These are phyloP conservation scores for Syngnathus typhle DNA, from an alignment of 2,113 vertebrate species.

Conservation along the genomic window DNA sequence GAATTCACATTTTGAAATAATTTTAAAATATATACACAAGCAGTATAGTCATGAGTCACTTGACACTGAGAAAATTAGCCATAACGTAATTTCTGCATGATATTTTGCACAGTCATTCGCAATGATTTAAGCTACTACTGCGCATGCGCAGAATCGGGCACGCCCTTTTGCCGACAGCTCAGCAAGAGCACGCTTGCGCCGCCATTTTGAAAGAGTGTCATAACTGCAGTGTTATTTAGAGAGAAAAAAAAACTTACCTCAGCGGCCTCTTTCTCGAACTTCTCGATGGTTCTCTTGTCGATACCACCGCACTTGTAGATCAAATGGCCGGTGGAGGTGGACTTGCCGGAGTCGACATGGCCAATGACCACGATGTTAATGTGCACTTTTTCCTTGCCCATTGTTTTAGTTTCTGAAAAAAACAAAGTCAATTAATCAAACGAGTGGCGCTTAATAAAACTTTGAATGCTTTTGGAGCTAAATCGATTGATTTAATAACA, in stretches of 20 bases:
- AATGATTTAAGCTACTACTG: conserved; percentile 49
- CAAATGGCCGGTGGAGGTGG: conserved; percentile 76
- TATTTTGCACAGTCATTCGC: conserved; percentile 6
- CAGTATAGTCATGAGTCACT: neutral
- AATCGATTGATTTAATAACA: no score
- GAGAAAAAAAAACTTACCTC: conserved; percentile 57
- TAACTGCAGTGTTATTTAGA: neutral
- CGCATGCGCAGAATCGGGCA: conserved; percentile 40
- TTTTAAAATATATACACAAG: neutral
- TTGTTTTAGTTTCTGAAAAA: conserved; percentile 58
- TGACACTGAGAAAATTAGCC: no score
- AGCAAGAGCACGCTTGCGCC: conserved; percentile 52
- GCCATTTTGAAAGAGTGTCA: conserved; percentile 67
- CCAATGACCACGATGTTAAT: conserved; percentile 83
- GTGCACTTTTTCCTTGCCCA: conserved; percentile 78
- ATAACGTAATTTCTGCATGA: no score
- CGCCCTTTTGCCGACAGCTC: conserved; percentile 43
- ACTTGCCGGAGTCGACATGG: conserved; percentile 82
- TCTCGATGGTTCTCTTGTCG: conserved; percentile 80
- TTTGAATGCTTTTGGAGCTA: no score
- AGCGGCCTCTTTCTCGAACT: conserved; percentile 79
- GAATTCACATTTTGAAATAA: neutral
- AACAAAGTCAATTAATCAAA: no score
- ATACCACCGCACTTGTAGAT: conserved; percentile 82
- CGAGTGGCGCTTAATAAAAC: neutral